A percentile compares a stretch with the other conserved stretches of the same genome.
phyloP scores from a whole-genome alignment of 1,140 invertebrate genomes.

The Drosophila tani region DNA sequence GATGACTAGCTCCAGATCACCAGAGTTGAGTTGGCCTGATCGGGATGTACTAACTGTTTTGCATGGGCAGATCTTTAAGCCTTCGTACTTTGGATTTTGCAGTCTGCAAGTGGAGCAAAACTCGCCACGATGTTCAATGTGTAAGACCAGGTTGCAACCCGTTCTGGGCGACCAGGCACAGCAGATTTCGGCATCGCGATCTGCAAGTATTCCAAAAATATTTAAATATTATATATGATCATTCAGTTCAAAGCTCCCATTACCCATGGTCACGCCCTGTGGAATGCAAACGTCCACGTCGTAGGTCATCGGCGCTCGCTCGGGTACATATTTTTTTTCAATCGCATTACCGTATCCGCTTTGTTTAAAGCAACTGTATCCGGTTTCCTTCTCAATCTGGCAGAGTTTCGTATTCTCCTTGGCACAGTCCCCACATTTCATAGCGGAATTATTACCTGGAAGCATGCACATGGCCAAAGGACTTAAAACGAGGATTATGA shows the following conservation, averaged over 20 bases:
- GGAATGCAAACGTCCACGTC: neutral
- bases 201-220: neutral
- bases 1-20: no score
- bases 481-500: neutral
- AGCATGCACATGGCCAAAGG: neutral
- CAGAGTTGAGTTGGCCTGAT: neutral
- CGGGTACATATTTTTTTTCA: neutral
- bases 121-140: neutral
- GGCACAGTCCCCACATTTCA: neutral
- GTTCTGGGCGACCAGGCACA: slow-evolving; percentile 2
- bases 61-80: neutral
- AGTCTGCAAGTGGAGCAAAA: neutral
- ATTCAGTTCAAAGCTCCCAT: neutral
- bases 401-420: neutral
- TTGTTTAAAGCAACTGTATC: neutral
- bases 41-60: neutral
- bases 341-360: neutral
- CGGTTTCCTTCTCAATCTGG: neutral
- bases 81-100: neutral
- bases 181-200: neutral
- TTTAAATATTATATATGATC: neutral
- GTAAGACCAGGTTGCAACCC: neutral
- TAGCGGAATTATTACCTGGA: no score
- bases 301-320: neutral
- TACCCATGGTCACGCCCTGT: neutral